Base-by-base conservation (phyloP, 2,113 vertebrate genomes). In the Platichthys flesus region DNA sequence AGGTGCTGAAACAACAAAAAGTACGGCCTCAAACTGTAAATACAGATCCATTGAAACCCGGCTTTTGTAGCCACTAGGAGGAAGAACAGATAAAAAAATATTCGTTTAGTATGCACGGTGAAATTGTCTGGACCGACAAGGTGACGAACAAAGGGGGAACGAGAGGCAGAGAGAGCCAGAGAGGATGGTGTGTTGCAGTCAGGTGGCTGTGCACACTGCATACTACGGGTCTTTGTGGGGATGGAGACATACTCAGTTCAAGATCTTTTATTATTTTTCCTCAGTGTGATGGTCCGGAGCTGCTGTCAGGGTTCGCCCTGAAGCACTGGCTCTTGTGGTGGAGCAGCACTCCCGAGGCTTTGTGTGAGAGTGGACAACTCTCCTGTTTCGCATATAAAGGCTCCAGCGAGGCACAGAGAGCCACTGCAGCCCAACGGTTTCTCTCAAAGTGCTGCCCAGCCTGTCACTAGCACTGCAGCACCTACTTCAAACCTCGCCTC, bases 241-340 rank as follows among this genome's bases (percentile, higher is more conserved):
- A 72, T 14, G n/a, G 70, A 79, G 78, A 62, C 12, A 31, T 37
- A 40, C 63, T 45, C 24, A 72, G 86, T 76, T 60, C n/a, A 71
- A 57, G 45, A 83, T 86, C 23, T 54, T 65, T 68, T 31, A 31
- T 31, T 31, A 31, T 56, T 68, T 78, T 84, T 88, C 57, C 37
- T 74, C 62, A 45, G 56, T 45, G 14, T 79, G 60, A 54, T 51
- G 23, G 74, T 74, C 45, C 68, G 69, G 70, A 49, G 23, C 28
- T 49, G 61, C 77, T 85, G 86, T 88, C 85, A 85, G 65, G 71
- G 74, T 79, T 85, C 75, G 61, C 67, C 79, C 90, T 64, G 40
- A 83, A 90, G 79, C 69, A 12, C 61, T 52, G 72, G 37, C 60
- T 84, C 73, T 79, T n/a, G 58, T 68, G 68, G 57, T 28, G 40